Evolutionary conservation across 2,113 vertebrate species (phyloP).

Genomic region (Lucifuga dentata): DNA sequence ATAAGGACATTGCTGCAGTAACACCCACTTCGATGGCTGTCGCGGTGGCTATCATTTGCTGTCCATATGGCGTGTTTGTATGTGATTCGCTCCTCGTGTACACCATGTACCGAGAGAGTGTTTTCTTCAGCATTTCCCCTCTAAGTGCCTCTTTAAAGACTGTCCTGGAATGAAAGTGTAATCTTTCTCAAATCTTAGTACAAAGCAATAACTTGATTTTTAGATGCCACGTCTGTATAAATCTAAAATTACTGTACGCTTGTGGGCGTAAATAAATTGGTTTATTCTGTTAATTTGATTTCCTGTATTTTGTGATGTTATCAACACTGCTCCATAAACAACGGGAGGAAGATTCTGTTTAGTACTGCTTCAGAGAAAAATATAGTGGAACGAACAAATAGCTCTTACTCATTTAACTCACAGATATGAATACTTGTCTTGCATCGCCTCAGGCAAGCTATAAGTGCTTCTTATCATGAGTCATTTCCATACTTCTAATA

Average conservation of each 20-base stretch:
- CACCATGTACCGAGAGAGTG: constrained; percentile 21
- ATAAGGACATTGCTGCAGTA: constrained; percentile 62
- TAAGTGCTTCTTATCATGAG: constrained; percentile 53
- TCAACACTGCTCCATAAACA: constrained; percentile 41
- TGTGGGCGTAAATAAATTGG: constrained; percentile 70
- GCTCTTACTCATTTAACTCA: constrained; percentile 47
- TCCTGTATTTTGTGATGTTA: constrained; percentile 65
- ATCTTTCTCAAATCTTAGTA: background rate
- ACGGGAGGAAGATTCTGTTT: constrained; percentile 14
- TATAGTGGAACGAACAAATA: constrained; percentile 54
- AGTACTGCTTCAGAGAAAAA: constrained; percentile 45
- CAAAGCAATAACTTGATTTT: constrained; percentile 49
- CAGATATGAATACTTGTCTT: constrained; percentile 52
- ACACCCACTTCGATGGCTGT: constrained; percentile 67
- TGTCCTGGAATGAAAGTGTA: constrained; percentile 40
- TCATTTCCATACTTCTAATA: constrained; percentile 63
- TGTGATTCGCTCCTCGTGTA: constrained; percentile 58
- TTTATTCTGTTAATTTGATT: constrained; percentile 62
- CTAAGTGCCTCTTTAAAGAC: constrained; percentile 7
- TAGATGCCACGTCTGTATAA: constrained; percentile 39
- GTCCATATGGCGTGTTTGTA: constrained; percentile 61
- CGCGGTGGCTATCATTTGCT: constrained; percentile 58
- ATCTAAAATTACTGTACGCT: constrained; percentile 48
- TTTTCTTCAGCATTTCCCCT: background rate
- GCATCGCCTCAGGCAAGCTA: constrained; percentile 50